phyloP scores from a whole-genome alignment of 2,113 vertebrate genomes.

The Cervus canadensis region DNA sequence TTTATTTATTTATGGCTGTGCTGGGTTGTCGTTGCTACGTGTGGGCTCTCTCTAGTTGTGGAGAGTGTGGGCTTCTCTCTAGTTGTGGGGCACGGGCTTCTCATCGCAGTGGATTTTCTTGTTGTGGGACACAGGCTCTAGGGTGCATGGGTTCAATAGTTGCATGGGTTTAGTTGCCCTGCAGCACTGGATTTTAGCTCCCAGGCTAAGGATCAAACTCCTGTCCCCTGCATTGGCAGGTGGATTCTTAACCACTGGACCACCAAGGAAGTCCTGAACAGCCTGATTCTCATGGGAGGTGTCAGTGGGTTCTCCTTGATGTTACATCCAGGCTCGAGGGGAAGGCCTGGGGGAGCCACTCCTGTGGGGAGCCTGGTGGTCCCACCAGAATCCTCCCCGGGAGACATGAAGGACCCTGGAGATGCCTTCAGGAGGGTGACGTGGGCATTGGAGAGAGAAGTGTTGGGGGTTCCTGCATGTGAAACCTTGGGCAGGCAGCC shows the following conservation, averaged over 20 bases:
- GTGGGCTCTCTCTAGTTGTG: neutral
- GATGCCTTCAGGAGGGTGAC: neutral
- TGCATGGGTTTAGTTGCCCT: neutral
- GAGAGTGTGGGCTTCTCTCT: neutral
- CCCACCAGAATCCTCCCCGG: neutral
- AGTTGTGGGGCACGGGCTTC: neutral
- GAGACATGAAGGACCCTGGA: neutral
- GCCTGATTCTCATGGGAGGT: neutral
- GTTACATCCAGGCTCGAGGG: neutral
- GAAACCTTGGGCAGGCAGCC: no score
- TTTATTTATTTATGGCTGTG: neutral
- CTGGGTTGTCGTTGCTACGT: neutral
- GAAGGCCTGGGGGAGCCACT: neutral
- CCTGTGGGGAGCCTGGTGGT: neutral
- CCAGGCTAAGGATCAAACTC: neutral
- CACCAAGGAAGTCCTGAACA: neutral
- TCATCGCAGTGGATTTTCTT: neutral
- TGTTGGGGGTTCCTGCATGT: neutral
- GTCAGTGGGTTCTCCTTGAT: neutral
- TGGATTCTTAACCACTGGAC: neutral
- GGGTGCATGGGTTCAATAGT: neutral
- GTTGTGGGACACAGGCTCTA: neutral
- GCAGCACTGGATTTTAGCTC: neutral
- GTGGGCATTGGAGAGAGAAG: neutral
- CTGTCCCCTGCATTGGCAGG: neutral